phyloP scores from a whole-genome alignment of 2,797 vertebrate genomes.

The Cuniculus paca region DNA sequence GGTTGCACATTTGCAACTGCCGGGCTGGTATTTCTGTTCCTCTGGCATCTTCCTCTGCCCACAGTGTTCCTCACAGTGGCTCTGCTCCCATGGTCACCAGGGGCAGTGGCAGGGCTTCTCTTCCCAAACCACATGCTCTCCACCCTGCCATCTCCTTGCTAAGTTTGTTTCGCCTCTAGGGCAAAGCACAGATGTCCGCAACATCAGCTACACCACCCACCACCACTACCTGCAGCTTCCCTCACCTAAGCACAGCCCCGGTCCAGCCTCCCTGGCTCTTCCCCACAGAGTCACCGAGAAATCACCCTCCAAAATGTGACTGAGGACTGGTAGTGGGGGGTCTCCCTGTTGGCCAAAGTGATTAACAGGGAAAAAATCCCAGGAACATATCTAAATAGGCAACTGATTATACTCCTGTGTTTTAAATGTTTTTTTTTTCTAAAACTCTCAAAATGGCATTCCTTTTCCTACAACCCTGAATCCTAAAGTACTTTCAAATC shows the following conservation, averaged over 20 bases:
- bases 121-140: neutral
- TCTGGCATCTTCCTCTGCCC: slow-evolving; percentile 34
- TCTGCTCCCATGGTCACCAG: neutral
- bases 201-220: neutral
- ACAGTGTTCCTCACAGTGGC: slow-evolving; percentile 4
- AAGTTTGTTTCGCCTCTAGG: slow-evolving; percentile 1
- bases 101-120: neutral
- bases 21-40: slow-evolving; percentile 17
- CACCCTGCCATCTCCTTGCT: neutral
- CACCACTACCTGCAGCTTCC: neutral
- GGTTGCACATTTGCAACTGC: slow-evolving; percentile 32
- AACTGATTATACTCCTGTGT: neutral
- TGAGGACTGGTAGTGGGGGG: neutral
- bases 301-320: neutral
- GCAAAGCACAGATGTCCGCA: neutral
- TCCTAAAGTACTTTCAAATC: neutral
- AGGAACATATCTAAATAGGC: neutral
- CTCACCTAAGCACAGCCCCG: neutral
- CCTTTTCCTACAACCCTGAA: neutral
- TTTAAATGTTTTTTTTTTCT: neutral
- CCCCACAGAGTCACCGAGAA: neutral
- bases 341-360: neutral
- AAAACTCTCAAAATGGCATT: neutral
- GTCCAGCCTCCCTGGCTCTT: neutral
- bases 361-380: neutral